Conservation (phyloP, 2,113 vertebrate genomes). For the Sphyrna mokarran region DNA sequence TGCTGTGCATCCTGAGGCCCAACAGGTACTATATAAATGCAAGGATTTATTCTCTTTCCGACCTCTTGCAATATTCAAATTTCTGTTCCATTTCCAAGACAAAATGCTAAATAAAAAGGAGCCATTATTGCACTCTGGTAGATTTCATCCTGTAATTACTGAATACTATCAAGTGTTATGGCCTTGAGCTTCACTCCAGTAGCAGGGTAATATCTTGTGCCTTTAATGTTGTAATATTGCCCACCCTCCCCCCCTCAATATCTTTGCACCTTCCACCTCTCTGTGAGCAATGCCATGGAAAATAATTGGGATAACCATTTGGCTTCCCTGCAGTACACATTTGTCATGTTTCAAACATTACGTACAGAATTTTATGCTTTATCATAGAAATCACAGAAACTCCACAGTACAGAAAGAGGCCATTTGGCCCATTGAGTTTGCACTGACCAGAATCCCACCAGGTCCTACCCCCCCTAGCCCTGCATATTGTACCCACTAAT, state of each 20-base stretch:
- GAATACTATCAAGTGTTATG: not conserved
- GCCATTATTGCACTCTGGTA: not conserved
- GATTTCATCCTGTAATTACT: not conserved
- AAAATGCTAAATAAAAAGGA: not conserved
- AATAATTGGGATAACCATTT: not conserved
- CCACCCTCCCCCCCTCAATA: not conserved
- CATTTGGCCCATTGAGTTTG: too few species aligned
- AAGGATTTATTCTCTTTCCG: not conserved
- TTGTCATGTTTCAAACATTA: not conserved
- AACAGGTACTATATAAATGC: too few species aligned
- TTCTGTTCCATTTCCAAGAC: not conserved
- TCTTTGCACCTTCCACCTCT: not conserved
- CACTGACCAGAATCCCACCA: too few species aligned
- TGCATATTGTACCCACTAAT: too few species aligned
- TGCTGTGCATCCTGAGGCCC: not conserved
- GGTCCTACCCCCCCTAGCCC: too few species aligned
- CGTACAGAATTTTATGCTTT: too few species aligned
- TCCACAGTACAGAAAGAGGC: too few species aligned
- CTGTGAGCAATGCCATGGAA: not conserved
- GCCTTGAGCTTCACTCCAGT: not conserved
- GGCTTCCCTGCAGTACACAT: not conserved
- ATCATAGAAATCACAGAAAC: too few species aligned
- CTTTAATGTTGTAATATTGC: not conserved
- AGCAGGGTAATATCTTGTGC: not conserved
- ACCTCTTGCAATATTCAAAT: not conserved